phyloP scores from a whole-genome alignment of 2,797 vertebrate species.

The Etheostoma nigrum region DNA sequence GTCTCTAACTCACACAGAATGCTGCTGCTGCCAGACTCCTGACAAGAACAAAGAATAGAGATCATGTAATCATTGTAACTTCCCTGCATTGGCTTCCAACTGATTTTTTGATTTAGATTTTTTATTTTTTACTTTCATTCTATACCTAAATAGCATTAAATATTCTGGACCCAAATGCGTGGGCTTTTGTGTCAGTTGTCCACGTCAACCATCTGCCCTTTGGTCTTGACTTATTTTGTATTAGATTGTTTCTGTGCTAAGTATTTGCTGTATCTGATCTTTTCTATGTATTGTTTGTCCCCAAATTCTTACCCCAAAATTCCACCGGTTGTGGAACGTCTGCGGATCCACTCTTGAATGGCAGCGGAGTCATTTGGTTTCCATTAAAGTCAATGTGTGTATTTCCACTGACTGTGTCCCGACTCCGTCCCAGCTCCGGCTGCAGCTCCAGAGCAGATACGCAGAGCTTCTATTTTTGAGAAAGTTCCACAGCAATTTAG shows the following conservation, averaged over 20 bases:
- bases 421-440: too few species aligned
- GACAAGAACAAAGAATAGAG: slow-evolving; percentile 8
- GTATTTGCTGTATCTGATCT: neutral
- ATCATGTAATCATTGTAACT: neutral
- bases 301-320: too few species aligned
- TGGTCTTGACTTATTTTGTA: neutral
- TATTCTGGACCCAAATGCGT: neutral
- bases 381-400: too few species aligned
- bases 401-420: too few species aligned
- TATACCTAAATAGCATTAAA: neutral
- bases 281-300: neutral
- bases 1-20: neutral
- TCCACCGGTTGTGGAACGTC: too few species aligned
- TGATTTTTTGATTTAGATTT: neutral
- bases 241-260: neutral
- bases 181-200: neutral
- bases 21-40: slow-evolving; percentile 2
- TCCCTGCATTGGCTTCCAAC: neutral
- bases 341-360: too few species aligned
- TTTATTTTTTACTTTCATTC: neutral
- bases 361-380: too few species aligned
- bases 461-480: too few species aligned
- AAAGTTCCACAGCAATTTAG: too few species aligned
- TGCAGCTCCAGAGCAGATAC: too few species aligned
- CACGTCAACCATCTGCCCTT: neutral